Base-by-base conservation (phyloP, 2,888 invertebrate species). In the Blastobasis adustella region DNA sequence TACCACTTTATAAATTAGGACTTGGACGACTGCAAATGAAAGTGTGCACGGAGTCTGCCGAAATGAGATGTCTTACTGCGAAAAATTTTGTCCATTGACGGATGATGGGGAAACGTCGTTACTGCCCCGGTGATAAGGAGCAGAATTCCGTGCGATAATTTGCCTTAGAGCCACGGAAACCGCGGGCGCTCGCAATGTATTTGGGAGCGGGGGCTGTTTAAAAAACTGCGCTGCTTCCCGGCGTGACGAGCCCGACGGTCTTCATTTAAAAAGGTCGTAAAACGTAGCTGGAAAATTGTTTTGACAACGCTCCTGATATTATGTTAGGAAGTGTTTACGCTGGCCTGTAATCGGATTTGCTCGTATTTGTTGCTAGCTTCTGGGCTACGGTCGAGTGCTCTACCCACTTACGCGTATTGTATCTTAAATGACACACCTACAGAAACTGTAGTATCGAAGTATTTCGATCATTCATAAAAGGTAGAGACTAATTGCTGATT, bases 201-300 rank as follows among this genome's bases (percentile, higher is more conserved):
- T 51, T 54, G 49, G 49, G 23, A 23, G 23, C 23, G 23, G 23
- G 23, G 23, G 1, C 23, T 23, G 3, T 23, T 23, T 23, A 23
- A 23, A 23, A 23, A 23, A 23, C 23, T 23, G 23, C 23, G 23
- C 23, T 23, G 23, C 23, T 23, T 23, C 3, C 23, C 23, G 23
- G 23, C 23, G 23, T 23, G 23, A 23, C 23, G 23, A 23, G 23
- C 23, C 23, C 23, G 23, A 23, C 23, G 23, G 23, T 69, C 66
- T 68, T 74, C 73, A 71, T 79, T 79, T 76, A 72, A 74, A 77
- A 75, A 65, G 61, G 54, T 72, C 78, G 71, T 81, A 79, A 82
- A 82, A 65, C 56, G 61, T 59, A 63, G 65, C 53, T 61, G 58
- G 62, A 69, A 68, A 75, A 78, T 73, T 78, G 73, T 79, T 81